Evolutionary conservation across 2,113 vertebrate species (phyloP).

Genomic region (Donacobius atricapilla): DNA sequence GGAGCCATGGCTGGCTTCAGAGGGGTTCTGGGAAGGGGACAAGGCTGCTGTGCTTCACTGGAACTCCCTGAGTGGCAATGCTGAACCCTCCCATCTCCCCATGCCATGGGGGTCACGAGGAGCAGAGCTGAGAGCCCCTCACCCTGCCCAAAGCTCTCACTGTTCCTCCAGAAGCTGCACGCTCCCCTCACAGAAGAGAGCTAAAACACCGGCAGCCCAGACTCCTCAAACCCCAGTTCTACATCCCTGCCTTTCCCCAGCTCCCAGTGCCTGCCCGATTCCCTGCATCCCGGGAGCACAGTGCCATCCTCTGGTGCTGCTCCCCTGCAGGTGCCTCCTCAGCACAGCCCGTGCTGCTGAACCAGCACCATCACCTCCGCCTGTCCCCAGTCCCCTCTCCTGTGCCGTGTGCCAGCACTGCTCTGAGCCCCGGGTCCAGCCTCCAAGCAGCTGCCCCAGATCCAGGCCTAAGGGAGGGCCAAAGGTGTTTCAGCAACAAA

Average conservation of each 20-base stretch:
- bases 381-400: neutral
- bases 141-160: too few relatives aligned
- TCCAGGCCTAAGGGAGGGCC: accelerated
- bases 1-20: accelerated
- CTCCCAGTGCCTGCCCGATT: accelerated
- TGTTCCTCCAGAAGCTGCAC: neutral
- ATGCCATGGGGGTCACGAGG: accelerated
- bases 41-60: neutral
- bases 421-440: neutral
- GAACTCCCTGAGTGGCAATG: accelerated
- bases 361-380: neutral
- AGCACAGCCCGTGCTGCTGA: accelerated
- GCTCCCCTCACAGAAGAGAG: neutral
- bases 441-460: neutral
- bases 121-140: neutral
- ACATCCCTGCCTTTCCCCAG: neutral
- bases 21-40: neutral
- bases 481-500: neutral
- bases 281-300: neutral
- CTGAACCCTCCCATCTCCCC: neutral
- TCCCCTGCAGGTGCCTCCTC: neutral
- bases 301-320: conserved; percentile 27
- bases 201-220: neutral
- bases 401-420: neutral
- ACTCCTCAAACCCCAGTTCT: neutral